A percentile compares a stretch with the other conserved stretches of the same genome.
Evolutionary conservation across 2,113 vertebrate species (phyloP).

Genomic region (Meriones unguiculatus): DNA sequence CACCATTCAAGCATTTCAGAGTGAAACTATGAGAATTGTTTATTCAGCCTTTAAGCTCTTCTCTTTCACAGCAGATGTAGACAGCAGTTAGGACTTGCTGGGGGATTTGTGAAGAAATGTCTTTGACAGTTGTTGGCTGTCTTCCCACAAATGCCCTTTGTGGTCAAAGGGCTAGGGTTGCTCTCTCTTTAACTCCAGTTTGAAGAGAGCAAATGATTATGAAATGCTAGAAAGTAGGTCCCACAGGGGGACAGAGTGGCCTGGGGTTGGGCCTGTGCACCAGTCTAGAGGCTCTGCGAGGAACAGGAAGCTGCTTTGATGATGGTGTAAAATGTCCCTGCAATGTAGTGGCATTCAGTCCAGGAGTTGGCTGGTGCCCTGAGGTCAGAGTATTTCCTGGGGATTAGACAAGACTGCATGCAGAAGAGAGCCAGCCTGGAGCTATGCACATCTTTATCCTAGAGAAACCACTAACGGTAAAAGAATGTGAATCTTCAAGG

Average conservation of each 20-base stretch:
- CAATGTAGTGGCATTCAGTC: background rate
- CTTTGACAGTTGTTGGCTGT: conserved; percentile 13
- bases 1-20: background rate
- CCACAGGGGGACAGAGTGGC: background rate
- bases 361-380: background rate
- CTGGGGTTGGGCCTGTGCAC: background rate
- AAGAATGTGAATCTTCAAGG: background rate
- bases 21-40: conserved; percentile 43
- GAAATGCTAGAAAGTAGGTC: background rate
- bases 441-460: background rate
- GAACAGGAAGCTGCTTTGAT: background rate
- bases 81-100: background rate
- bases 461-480: background rate
- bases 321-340: background rate
- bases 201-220: background rate
- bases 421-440: background rate
- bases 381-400: background rate
- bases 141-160: background rate
- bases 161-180: background rate
- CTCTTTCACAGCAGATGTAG: background rate
- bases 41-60: conserved; percentile 16
- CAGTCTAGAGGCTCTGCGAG: background rate
- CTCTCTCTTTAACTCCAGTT: background rate
- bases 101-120: conserved; percentile 5
- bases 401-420: background rate